Percentiles rank a stretch among this genome's conserved stretches.
Evolutionary conservation across 2,888 invertebrate genomes (phyloP).

Genomic region (Leptinotarsa rubiginosa): DNA sequence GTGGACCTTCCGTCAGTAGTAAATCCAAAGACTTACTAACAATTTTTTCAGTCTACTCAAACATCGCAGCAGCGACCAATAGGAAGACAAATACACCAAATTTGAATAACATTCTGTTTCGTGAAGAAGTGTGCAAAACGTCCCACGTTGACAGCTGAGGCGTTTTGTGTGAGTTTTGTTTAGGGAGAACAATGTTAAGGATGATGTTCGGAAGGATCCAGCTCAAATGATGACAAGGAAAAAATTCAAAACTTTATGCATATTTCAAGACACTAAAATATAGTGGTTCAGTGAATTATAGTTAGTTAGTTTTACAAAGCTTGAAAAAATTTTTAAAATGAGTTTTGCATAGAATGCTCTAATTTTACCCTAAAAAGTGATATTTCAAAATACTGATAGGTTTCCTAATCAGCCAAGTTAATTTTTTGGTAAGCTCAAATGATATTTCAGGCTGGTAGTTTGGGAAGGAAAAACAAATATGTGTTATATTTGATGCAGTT

Average conservation of each 20-base stretch:
- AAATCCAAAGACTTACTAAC: constrained; percentile 41
- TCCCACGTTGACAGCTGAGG: constrained; percentile 36
- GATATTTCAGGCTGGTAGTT: not conserved
- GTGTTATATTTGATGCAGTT: constrained; percentile 58
- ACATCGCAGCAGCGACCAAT: constrained; percentile 57
- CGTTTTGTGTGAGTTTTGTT: constrained; percentile 24
- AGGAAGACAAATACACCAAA: constrained; percentile 56
- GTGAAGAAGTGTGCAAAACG: constrained; percentile 27
- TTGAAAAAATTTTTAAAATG: no score
- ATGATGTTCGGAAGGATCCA: constrained; percentile 22
- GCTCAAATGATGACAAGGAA: constrained; percentile 8
- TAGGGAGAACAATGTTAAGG: constrained; percentile 19
- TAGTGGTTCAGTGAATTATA: no score
- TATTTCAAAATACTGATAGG: no score
- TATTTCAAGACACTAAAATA: no score
- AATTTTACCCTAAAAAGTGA: no score
- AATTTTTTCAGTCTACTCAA: constrained; percentile 50
- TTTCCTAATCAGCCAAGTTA: no score
- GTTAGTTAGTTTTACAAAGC: no score
- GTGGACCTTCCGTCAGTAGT: constrained; percentile 58
- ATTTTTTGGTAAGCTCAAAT: not conserved
- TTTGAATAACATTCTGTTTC: constrained; percentile 58
- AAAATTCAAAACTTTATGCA: not conserved
- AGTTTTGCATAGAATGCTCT: no score
- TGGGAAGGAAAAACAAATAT: constrained; percentile 40